Percentiles rank a stretch among this genome's conserved stretches.
phyloP scores from a whole-genome alignment of 1,140 invertebrate genomes.

The Caerostris extrusa region DNA sequence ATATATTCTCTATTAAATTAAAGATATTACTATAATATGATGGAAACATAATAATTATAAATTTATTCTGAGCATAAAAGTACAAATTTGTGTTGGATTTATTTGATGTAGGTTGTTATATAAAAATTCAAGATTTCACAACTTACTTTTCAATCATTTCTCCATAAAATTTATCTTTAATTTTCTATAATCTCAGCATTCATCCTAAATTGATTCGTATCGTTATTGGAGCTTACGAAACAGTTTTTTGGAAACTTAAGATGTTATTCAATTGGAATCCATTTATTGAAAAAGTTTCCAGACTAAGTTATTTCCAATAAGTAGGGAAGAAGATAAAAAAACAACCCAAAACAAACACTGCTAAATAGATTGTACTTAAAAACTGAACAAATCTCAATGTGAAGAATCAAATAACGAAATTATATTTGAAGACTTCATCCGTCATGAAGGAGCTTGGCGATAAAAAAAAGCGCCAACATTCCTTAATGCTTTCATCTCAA shows the following conservation, averaged over 20 bases:
- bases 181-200: too few species aligned
- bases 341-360: not conserved
- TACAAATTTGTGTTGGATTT: too few species aligned
- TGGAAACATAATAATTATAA: too few species aligned
- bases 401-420: conserved; percentile 8
- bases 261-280: not conserved
- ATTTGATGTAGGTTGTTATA: too few species aligned
- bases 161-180: too few species aligned
- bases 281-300: not conserved
- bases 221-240: too few species aligned
- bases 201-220: too few species aligned
- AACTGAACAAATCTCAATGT: not conserved
- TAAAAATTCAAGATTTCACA: too few species aligned
- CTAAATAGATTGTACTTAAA: conserved; percentile 36
- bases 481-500: conserved; percentile 58
- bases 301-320: conserved; percentile 2
- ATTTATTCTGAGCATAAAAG: too few species aligned
- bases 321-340: not conserved
- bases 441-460: conserved; percentile 13
- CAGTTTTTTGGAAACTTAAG: not conserved
- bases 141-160: too few species aligned
- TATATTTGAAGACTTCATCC: conserved; percentile 26
- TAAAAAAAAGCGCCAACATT: not conserved
- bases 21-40: too few species aligned
- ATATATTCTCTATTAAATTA: too few species aligned